Evolutionary conservation across 2,113 vertebrate genomes (phyloP).

Genomic region (Egretta garzetta): DNA sequence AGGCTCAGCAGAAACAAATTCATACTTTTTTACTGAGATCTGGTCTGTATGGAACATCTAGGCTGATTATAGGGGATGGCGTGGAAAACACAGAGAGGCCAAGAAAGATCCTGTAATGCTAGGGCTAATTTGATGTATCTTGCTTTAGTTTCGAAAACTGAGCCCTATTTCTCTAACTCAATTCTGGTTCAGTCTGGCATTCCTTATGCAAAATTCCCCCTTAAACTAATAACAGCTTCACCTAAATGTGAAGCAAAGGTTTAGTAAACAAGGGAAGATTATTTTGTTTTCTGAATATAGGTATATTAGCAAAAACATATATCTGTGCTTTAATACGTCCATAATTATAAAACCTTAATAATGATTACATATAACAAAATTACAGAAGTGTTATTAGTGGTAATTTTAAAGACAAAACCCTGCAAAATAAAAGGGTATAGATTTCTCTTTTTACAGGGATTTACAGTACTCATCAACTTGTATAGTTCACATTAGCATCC

Average conservation of each 20-base stretch:
- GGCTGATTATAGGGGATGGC: constrained; percentile 21
- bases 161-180: constrained; percentile 3
- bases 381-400: background rate
- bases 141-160: constrained; percentile 1
- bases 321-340: constrained; percentile 5
- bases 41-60: background rate
- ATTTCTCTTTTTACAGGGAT: constrained; percentile 80
- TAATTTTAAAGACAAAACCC: constrained; percentile 55
- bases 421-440: constrained; percentile 61
- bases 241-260: background rate
- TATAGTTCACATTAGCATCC: constrained; percentile 94
- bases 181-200: background rate
- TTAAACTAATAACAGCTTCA: background rate
- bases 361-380: constrained; percentile 23
- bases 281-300: background rate
- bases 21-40: background rate
- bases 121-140: constrained; percentile 32
- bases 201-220: background rate
- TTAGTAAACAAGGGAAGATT: background rate
- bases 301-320: background rate
- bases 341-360: constrained; percentile 62
- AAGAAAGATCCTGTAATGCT: background rate
- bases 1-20: background rate
- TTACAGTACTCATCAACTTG: constrained; percentile 85
- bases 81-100: constrained; percentile 32